A percentile compares a stretch with the other conserved stretches of the same genome.
phyloP scores from a whole-genome alignment of 2,113 vertebrate genomes.

The Cathartes aura region DNA sequence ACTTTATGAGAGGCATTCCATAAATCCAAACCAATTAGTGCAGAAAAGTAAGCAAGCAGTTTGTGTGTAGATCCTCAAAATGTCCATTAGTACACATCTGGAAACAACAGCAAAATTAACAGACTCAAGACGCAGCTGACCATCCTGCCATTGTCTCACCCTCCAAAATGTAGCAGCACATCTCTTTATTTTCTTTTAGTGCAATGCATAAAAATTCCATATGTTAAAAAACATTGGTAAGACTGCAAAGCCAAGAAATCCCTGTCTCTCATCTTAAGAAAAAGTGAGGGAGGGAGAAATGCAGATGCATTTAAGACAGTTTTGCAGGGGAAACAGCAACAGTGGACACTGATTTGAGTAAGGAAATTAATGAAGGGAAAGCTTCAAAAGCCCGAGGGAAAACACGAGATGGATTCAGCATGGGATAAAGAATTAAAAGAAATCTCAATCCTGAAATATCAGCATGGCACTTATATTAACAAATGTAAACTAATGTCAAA shows the following conservation, averaged over 20 bases:
- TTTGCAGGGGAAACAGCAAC: background rate
- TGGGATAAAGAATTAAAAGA: background rate
- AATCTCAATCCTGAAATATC: background rate
- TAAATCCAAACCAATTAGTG: conserved; percentile 62
- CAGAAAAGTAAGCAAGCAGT: conserved; percentile 9
- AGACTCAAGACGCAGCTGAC: background rate
- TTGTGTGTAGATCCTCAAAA: background rate
- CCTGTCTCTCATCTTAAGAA: background rate
- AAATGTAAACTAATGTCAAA: background rate
- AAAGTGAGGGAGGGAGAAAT: background rate
- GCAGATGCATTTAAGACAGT: background rate
- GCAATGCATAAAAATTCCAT: background rate
- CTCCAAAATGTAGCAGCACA: background rate
- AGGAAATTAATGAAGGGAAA: background rate
- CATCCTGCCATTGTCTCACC: background rate
- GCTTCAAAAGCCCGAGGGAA: background rate
- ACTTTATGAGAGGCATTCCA: conserved; percentile 42
- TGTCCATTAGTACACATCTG: conserved; percentile 25
- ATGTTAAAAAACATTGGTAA: background rate
- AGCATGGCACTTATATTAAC: background rate
- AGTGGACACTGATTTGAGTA: background rate
- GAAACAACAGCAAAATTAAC: conserved; percentile 20
- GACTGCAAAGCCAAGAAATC: background rate
- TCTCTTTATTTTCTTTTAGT: background rate
- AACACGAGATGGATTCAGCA: background rate